Percentiles rank a stretch among this genome's conserved stretches.
Conservation (phyloP, 2,888 invertebrate species). For the Chrysolina oricalcia region DNA sequence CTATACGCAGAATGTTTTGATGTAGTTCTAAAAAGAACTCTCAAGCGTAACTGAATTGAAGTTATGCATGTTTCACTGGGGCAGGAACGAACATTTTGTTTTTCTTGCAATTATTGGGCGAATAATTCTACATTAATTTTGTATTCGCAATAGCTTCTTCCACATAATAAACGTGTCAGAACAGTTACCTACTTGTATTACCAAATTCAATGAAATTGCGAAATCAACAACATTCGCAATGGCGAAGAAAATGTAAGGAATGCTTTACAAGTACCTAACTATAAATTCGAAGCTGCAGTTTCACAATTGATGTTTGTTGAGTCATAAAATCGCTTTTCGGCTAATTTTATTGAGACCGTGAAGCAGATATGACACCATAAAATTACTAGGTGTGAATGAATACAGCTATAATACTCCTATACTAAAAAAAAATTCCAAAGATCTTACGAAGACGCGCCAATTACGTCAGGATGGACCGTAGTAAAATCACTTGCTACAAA, state of each 20-base stretch:
- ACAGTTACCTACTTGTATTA: too few relatives aligned
- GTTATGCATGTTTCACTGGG: too few relatives aligned
- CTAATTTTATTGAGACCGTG: neutral
- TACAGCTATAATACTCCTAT: neutral
- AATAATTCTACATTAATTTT: too few relatives aligned
- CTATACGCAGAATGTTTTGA: too few relatives aligned
- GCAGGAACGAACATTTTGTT: too few relatives aligned
- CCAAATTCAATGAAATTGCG: neutral
- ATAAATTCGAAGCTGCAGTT: neutral
- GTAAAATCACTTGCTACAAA: conserved; percentile 8
- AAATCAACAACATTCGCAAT: neutral
- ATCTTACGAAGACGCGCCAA: conserved; percentile 6
- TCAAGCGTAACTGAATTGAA: too few relatives aligned
- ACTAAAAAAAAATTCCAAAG: neutral
- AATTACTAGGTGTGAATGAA: conserved; percentile 1
- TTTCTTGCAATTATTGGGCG: too few relatives aligned
- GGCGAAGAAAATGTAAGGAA: neutral
- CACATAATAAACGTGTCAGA: too few relatives aligned
- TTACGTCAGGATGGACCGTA: conserved; percentile 11
- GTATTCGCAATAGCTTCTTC: too few relatives aligned
- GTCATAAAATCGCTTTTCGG: neutral
- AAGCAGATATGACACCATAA: conserved; percentile 1
- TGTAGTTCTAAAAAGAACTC: too few relatives aligned
- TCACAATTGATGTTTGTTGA: neutral
- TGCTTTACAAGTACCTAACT: neutral